Evolutionary conservation across 37 sponge, comb jelly and placozoan genomes (phyloP), one percentile per base, ranked within the genome.

Genomic region (Chondrosia reniformis): DNA sequence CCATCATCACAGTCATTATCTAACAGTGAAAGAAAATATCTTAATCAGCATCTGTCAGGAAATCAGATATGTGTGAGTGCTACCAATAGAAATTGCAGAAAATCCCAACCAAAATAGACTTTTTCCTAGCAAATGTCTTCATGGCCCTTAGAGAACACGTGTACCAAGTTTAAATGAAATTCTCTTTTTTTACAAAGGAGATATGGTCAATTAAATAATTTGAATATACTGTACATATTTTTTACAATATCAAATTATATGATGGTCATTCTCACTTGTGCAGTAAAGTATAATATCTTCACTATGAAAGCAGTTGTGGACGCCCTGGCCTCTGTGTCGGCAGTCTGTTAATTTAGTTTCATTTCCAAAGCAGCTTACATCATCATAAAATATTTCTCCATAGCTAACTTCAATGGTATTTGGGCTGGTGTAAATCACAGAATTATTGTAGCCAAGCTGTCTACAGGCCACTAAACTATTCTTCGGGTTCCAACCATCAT

Each of bases 241-340:
- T n/a, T n/a, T n/a, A n/a, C n/a, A n/a, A n/a, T n/a, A n/a, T n/a
- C n/a, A n/a, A n/a, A n/a, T n/a, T n/a, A n/a, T n/a, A 49, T 10
- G 61, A 59, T 13, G n/a, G n/a, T 6, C 4, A 7, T 30, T 25
- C 72, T 69, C 72, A 69, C 72, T 40, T 36, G 41, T 69, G 72
- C 72, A 69, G 72, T 43, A 69, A 10, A 39, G 44, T 34, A 41
- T 44, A 0, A 44, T 44, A 39, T 69, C 72, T 25, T 69, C 72
- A 40, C 2, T 9, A 39, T 69, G 72, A 44, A 43, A 43, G 43
- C 72, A 69, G 43, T 69, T 69, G 41, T 69, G 41, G 4, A 9
- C 43, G n/a, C 72, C 72, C 72, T 44, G 42, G 24, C 72, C 72
- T 39, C 5, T 17, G 9, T 40, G 32, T 24, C 13, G 2, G 24